Conservation (phyloP, 2,888 invertebrate genomes). For the Nemotelus pantherinus region DNA sequence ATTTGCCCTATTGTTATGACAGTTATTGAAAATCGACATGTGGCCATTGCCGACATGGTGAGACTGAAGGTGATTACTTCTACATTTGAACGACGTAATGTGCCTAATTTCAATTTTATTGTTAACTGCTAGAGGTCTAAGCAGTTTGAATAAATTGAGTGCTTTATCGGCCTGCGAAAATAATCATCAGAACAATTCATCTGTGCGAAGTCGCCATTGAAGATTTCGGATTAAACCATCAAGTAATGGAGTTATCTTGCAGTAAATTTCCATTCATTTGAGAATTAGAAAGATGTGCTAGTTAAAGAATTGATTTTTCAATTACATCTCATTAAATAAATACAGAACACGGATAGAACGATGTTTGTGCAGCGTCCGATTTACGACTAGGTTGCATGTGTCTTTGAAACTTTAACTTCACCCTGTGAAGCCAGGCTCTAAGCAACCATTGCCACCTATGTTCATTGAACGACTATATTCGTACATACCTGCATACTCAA, state of each 20-base stretch:
- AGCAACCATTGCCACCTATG: neutral
- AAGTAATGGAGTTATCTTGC: too few relatives aligned
- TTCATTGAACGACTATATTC: neutral
- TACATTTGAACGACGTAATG: neutral
- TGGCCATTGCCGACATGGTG: neutral
- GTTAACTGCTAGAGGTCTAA: neutral
- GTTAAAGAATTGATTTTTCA: too few relatives aligned
- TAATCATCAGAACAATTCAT: neutral
- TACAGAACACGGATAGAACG: too few relatives aligned
- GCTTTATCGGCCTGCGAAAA: neutral
- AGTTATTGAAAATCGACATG: neutral
- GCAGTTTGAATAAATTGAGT: neutral
- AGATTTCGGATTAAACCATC: neutral
- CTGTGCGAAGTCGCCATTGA: neutral
- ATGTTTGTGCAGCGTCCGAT: too few relatives aligned
- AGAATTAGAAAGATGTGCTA: too few relatives aligned
- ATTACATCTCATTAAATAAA: too few relatives aligned
- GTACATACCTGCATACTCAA: neutral
- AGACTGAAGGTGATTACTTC: neutral
- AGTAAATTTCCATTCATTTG: too few relatives aligned
- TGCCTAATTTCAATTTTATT: neutral
- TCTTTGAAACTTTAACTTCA: neutral
- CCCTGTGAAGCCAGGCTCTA: neutral
- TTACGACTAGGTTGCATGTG: neutral
- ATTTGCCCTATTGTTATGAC: conserved; percentile 38